Conservation (phyloP, 2,797 vertebrate species). For the Catamblyrhynchus diadema region DNA sequence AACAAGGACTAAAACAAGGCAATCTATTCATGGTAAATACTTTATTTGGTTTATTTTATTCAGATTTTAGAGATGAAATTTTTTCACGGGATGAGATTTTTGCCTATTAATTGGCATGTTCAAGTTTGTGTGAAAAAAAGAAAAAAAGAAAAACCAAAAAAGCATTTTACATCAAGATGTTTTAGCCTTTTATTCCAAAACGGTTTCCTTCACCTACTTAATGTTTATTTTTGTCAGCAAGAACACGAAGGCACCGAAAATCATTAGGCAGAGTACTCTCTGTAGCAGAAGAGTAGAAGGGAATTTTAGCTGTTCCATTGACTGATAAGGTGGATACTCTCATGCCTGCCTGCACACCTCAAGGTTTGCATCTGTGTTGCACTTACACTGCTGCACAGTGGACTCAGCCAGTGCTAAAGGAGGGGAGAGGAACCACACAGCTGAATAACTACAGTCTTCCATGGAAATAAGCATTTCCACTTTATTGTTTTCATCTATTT, state of each 20-base stretch:
- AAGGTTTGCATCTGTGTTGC: neutral
- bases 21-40: neutral
- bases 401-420: neutral
- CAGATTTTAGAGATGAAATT: neutral
- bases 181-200: neutral
- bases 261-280: neutral
- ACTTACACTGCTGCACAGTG: accelerated
- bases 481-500: neutral
- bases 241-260: neutral
- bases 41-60: neutral
- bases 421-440: neutral
- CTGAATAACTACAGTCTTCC: neutral
- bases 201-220: neutral
- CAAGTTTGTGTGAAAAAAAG: neutral
- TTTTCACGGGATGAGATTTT: neutral
- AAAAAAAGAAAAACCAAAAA: neutral
- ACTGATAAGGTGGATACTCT: neutral
- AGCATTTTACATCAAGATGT: neutral
- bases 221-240: neutral
- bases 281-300: neutral
- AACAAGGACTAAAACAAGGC: neutral
- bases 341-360: neutral
- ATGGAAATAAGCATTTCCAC: neutral
- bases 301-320: neutral
- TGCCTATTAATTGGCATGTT: neutral